Conservation (phyloP, 2,113 vertebrate genomes). For the Sitta europaea region DNA sequence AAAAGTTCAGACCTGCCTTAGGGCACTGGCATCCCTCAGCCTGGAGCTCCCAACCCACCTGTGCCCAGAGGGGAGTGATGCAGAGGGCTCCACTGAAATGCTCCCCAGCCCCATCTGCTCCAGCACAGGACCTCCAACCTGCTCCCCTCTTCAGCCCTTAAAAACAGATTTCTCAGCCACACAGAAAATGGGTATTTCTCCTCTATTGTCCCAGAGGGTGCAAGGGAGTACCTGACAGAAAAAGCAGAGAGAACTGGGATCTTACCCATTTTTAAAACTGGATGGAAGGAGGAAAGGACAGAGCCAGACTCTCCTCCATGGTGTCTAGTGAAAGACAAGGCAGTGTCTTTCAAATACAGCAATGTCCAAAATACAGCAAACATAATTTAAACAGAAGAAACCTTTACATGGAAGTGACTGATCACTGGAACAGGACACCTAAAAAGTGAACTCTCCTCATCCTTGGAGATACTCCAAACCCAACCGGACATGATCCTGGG, state of each 20-base stretch:
- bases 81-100: too few relatives aligned
- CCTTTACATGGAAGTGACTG: background rate
- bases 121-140: background rate
- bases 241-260: background rate
- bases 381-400: background rate
- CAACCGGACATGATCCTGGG: background rate
- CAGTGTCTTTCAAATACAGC: background rate
- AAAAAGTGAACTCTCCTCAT: background rate
- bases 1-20: background rate
- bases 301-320: background rate
- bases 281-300: background rate
- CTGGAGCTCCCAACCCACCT: background rate
- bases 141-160: background rate
- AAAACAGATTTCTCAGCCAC: background rate
- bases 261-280: background rate
- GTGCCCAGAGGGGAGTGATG: too few relatives aligned
- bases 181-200: background rate
- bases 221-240: background rate
- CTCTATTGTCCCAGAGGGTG: background rate
- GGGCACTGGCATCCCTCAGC: background rate
- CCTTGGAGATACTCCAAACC: background rate
- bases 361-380: background rate
- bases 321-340: background rate
- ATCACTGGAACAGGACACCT: background rate
- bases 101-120: background rate